Conservation (phyloP, 2,797 vertebrate genomes). For the Silurus lanzhouensis region DNA sequence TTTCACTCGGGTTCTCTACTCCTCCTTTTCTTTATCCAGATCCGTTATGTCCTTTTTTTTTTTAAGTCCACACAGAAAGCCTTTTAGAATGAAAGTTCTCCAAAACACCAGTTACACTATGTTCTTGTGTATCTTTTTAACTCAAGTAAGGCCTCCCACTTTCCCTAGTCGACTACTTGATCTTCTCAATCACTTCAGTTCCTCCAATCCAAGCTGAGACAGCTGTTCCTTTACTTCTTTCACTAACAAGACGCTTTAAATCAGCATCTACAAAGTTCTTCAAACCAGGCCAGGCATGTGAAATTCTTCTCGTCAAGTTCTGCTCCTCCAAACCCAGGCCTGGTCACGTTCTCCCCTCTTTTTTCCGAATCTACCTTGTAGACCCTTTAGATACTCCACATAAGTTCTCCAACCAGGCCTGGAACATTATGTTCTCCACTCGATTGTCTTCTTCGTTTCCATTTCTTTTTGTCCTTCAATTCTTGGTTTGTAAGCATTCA, state of each 20-base stretch:
- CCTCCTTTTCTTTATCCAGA: slow-evolving; percentile 42
- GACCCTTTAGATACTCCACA: not conserved
- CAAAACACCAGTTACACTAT: not conserved
- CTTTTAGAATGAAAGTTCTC: not conserved
- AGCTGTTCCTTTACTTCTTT: not conserved
- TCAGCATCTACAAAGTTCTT: not conserved
- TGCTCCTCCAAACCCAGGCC: not conserved
- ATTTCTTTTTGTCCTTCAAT: slow-evolving; percentile 27
- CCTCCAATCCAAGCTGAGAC: not conserved
- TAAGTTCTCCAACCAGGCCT: slow-evolving; percentile 14
- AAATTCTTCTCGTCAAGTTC: not conserved
- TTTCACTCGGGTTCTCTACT: slow-evolving; percentile 36
- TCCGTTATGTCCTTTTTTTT: not conserved
- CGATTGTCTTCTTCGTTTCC: slow-evolving; percentile 42
- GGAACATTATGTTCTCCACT: slow-evolving; percentile 18
- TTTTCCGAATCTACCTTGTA: not conserved
- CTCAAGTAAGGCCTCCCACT: not conserved
- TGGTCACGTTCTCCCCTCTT: not conserved
- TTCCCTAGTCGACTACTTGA: not conserved
- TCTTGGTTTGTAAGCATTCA: slow-evolving; percentile 73
- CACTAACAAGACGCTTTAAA: not conserved
- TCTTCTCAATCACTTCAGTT: not conserved
- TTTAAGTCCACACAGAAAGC: not conserved
- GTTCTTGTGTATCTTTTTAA: not conserved
- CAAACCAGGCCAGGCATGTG: not conserved